Evolutionary conservation across 2,113 vertebrate species (phyloP), one percentile per base, ranked within the genome.

Genomic region (Perccottus glenii): DNA sequence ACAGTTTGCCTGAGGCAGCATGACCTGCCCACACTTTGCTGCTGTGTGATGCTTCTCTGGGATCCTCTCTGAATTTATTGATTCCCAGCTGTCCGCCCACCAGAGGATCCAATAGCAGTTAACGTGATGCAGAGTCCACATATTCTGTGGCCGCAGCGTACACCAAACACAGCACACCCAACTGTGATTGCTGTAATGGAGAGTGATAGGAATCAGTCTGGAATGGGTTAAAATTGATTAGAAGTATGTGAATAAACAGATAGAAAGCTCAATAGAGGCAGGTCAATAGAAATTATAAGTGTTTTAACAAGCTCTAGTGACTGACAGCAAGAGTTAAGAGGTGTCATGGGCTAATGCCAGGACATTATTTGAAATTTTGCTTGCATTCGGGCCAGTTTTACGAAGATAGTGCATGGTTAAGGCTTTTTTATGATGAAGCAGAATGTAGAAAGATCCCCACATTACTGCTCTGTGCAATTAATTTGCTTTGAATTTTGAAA

Each of bases 191-290:
- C 57, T 2, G 0, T 88, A 88, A 93, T 83, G 88, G 92, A 87
- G 83, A 91, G 67, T 85, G 80, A 89, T 80, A 79, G 85, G 81
- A 87, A 89, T 87, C 74, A 65, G 84, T 83, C 47, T 56, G 84
- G 77, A 75, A 9, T 82, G 74, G 49, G 74, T 89, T 78, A 61
- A 61, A 57, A 27, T 63, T 81, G 92, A 90, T 92, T 84, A 58
- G 76, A 61, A 16, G 62, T 68, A 62, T 70, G 86, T 77, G 66
- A 79, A 70, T 79, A 81, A 70, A 75, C 75, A 83, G 76, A 83
- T 74, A 15, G 64, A 66, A 62, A 56, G 65, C 70, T 90, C 81
- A 73, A 84, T 85, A 50, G 42, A n/a, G 50, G 58, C 33, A 3
- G 63, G 66, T 77, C 77, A 73, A 73, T 84, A 58, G 73, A 83